phyloP scores from a whole-genome alignment of 1,140 invertebrate species.

The Aculops lycopersici region DNA sequence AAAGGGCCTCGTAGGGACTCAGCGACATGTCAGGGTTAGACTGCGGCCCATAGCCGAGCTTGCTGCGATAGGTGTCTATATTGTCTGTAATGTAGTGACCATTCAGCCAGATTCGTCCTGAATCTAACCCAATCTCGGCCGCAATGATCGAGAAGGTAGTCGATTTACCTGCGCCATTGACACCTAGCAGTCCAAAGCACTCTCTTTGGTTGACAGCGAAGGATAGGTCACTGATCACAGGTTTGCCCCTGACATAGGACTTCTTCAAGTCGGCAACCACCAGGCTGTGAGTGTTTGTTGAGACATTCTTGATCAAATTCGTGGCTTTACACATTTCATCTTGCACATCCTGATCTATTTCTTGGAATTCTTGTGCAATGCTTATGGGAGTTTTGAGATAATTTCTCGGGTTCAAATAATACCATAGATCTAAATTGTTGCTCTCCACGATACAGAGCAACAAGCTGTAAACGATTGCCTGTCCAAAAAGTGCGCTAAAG shows the following conservation, averaged over 20 bases:
- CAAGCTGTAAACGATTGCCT: not conserved
- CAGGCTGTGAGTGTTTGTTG: not conserved
- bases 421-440: not conserved
- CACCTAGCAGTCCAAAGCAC: conserved; percentile 15
- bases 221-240: conserved; percentile 11
- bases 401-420: not conserved
- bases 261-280: conserved; percentile 1
- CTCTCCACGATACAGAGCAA: not conserved
- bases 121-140: conserved; percentile 17
- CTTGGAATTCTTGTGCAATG: not conserved
- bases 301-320: not conserved
- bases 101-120: conserved; percentile 21
- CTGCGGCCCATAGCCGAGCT: conserved; percentile 24
- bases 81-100: conserved; percentile 19
- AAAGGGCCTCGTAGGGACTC: conserved; percentile 28
- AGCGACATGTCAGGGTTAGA: conserved; percentile 42
- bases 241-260: conserved; percentile 5
- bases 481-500: too few relatives aligned
- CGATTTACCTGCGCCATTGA: conserved; percentile 21
- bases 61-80: conserved; percentile 17
- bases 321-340: not conserved
- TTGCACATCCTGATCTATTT: conserved; percentile 1
- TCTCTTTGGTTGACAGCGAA: conserved; percentile 11
- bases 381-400: not conserved
- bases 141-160: conserved; percentile 25